Percentiles rank a stretch among this genome's conserved stretches.
These are phyloP conservation scores for Drosophila recens DNA, from an alignment of 2,888 invertebrate species.

Conservation along the genomic window DNA sequence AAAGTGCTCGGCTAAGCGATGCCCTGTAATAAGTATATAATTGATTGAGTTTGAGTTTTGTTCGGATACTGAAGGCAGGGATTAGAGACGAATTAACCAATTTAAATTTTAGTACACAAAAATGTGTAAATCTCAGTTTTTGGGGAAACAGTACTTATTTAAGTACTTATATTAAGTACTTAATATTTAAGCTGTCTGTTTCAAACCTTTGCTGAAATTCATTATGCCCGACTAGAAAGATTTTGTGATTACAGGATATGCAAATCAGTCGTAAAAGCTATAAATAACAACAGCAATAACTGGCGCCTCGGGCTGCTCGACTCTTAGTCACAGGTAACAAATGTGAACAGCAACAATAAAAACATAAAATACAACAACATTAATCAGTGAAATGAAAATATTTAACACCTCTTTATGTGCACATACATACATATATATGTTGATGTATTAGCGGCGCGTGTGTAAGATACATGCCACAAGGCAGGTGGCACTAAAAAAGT, in stretches of 20 bases:
- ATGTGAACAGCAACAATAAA: slow-evolving; percentile 22
- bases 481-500: slow-evolving; percentile 12
- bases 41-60: neutral
- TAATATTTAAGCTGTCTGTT: no score
- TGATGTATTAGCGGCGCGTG: slow-evolving; percentile 3
- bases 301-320: slow-evolving; percentile 17
- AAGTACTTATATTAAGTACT: no score
- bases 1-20: slow-evolving; percentile 5
- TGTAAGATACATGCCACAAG: slow-evolving; percentile 44
- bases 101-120: no score
- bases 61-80: neutral
- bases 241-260: slow-evolving; percentile 23
- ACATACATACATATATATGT: neutral
- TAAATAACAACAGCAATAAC: slow-evolving; percentile 37
- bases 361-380: slow-evolving; percentile 5
- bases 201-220: no score
- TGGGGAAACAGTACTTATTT: no score
- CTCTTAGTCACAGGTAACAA: slow-evolving; percentile 14
- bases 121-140: no score
- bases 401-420: slow-evolving; percentile 58
- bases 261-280: slow-evolving; percentile 34
- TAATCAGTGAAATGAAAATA: slow-evolving; percentile 50
- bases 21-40: slow-evolving; percentile 12
- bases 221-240: neutral
- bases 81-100: no score